Conservation (phyloP, 1,140 invertebrate genomes). For the Danaus melanippus region DNA sequence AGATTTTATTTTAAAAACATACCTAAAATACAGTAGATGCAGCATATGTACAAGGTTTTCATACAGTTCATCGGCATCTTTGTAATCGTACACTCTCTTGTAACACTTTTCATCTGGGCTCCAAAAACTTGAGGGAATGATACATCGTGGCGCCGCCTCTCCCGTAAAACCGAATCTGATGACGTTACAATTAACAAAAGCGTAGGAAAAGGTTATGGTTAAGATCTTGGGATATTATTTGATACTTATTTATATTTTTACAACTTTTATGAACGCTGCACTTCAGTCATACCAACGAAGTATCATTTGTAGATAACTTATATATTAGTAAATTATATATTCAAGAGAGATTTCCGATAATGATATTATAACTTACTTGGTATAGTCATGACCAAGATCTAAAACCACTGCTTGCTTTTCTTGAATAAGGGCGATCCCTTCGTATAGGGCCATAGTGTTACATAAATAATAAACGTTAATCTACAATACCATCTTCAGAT, state of each 20-base stretch:
- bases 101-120: conserved; percentile 76
- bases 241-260: no score
- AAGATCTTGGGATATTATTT: no score
- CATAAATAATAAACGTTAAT: background rate
- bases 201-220: no score
- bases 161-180: conserved; percentile 92
- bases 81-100: conserved; percentile 81
- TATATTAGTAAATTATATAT: no score
- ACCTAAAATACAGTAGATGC: conserved; percentile 92
- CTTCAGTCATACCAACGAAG: no score
- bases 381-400: conserved; percentile 93
- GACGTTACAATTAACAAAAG: background rate
- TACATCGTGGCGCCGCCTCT: conserved; percentile 88
- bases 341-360: no score
- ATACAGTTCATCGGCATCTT: conserved; percentile 83
- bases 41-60: conserved; percentile 91
- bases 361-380: conserved; percentile 80
- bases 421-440: conserved; percentile 82
- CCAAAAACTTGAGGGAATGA: conserved; percentile 85
- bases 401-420: conserved; percentile 92
- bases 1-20: background rate
- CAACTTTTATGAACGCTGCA: no score
- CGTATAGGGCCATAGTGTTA: conserved; percentile 78
- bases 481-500: background rate
- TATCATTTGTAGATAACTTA: no score